Percentiles rank a stretch among this genome's conserved stretches.
phyloP scores from a whole-genome alignment of 2,888 invertebrate species.

The Fissipunctia ypsillon region DNA sequence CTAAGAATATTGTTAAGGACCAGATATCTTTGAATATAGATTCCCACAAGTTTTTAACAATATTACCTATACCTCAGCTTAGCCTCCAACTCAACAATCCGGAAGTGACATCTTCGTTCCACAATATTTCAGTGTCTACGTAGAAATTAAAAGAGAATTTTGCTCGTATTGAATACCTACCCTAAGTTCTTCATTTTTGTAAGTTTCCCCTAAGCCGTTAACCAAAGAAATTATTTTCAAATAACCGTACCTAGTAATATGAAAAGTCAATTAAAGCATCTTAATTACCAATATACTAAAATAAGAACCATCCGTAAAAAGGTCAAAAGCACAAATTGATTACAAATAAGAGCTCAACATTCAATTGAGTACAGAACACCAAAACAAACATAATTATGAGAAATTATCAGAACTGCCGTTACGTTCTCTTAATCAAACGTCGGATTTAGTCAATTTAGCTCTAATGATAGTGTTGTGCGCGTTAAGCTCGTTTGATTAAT shows the following conservation, averaged over 20 bases:
- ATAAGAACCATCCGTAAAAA: constrained; percentile 9
- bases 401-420: constrained; percentile 65
- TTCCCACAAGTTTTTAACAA: neutral
- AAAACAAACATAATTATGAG: constrained; percentile 56
- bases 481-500: constrained; percentile 87
- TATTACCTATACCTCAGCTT: neutral
- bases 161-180: constrained; percentile 3
- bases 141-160: neutral
- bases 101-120: neutral
- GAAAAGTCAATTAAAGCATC: constrained; percentile 3
- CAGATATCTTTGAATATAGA: neutral
- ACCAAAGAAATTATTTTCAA: neutral
- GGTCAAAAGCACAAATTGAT: constrained; percentile 18
- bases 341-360: constrained; percentile 15
- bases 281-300: constrained; percentile 12
- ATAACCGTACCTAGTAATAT: constrained; percentile 19
- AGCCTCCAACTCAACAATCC: neutral
- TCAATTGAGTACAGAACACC: constrained; percentile 40
- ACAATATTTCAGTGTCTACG: neutral
- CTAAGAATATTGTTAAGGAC: too few species aligned
- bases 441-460: constrained; percentile 88
- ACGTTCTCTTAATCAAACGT: constrained; percentile 88
- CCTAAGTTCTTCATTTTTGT: neutral
- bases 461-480: constrained; percentile 85
- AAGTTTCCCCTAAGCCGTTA: neutral